Conservation (phyloP, 35 echinoderm and acorn worm genomes). For the Heliocidaris tuberculata region DNA sequence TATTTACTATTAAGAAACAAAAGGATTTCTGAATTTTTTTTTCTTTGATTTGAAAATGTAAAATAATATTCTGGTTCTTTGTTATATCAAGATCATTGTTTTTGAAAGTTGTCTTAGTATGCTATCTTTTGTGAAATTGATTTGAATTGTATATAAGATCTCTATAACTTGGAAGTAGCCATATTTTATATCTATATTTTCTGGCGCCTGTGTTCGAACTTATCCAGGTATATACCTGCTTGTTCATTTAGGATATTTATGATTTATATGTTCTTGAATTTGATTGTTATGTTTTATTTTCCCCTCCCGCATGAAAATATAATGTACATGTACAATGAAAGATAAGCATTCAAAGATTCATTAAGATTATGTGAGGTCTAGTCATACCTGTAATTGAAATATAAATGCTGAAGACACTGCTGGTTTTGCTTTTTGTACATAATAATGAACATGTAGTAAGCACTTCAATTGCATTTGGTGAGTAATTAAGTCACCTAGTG, state of each 20-base stretch:
- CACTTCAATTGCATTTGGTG: not conserved
- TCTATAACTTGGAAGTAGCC: not conserved
- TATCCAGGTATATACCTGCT: not conserved
- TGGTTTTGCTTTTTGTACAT: not conserved
- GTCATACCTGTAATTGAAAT: too few relatives aligned
- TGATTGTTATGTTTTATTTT: not conserved
- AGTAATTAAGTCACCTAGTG: not conserved
- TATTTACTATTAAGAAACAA: not conserved
- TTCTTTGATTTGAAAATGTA: not conserved
- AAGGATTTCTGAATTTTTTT: too few relatives aligned
- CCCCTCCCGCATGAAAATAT: not conserved
- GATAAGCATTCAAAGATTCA: too few relatives aligned
- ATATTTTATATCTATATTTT: not conserved
- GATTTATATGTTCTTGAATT: not conserved
- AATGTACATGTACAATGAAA: too few relatives aligned
- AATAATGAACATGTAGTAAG: not conserved
- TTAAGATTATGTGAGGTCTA: too few relatives aligned
- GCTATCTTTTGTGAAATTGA: not conserved
- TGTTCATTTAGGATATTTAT: not conserved
- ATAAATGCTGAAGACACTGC: not conserved
- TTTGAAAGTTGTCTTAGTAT: not conserved
- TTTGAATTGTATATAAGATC: not conserved
- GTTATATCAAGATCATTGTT: not conserved
- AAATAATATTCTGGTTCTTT: not conserved
- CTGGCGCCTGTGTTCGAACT: not conserved